Percentiles rank a stretch among this genome's conserved stretches.
phyloP scores from a whole-genome alignment of 1,140 invertebrate genomes.

The Oscheius sp. region DNA sequence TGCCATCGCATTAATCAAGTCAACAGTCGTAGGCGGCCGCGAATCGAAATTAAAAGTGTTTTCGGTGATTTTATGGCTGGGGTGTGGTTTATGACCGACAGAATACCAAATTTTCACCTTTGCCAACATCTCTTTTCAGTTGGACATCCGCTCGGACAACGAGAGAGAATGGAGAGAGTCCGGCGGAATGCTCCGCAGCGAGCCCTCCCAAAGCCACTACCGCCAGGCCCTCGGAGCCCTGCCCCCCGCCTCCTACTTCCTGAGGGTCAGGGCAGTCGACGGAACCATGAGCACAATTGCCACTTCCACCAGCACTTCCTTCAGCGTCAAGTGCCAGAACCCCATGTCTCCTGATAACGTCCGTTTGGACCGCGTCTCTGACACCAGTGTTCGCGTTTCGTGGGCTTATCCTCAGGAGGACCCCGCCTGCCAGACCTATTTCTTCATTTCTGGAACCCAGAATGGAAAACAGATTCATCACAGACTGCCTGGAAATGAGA shows the following conservation, averaged over 20 bases:
- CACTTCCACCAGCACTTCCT: constrained; percentile 29
- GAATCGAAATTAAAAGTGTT: not conserved
- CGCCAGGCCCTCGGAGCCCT: constrained; percentile 34
- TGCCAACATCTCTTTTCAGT: constrained; percentile 37
- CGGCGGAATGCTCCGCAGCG: constrained; percentile 13
- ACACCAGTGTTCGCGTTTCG: constrained; percentile 20
- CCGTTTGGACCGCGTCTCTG: constrained; percentile 36
- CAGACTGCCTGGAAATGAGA: constrained; percentile 33
- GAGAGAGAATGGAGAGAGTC: constrained; percentile 32
- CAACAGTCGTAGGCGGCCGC: not conserved
- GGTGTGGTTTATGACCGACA: too few relatives aligned
- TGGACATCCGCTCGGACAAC: constrained; percentile 39
- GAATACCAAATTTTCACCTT: too few relatives aligned
- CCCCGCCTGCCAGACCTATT: constrained; percentile 34
- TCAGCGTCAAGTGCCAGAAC: constrained; percentile 40
- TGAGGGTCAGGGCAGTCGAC: constrained; percentile 42
- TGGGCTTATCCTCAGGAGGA: constrained; percentile 38
- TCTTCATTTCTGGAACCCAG: constrained; percentile 39
- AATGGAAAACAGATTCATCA: constrained; percentile 34
- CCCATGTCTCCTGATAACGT: constrained; percentile 39
- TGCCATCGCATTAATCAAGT: not conserved
- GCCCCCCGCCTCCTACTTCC: constrained; percentile 32
- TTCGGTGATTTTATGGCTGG: not conserved
- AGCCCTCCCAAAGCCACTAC: constrained; percentile 36
- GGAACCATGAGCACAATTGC: constrained; percentile 20